Evolutionary conservation across 2,888 invertebrate species (phyloP), one percentile per base, ranked within the genome.

Genomic region (Heliconius ismenius): DNA sequence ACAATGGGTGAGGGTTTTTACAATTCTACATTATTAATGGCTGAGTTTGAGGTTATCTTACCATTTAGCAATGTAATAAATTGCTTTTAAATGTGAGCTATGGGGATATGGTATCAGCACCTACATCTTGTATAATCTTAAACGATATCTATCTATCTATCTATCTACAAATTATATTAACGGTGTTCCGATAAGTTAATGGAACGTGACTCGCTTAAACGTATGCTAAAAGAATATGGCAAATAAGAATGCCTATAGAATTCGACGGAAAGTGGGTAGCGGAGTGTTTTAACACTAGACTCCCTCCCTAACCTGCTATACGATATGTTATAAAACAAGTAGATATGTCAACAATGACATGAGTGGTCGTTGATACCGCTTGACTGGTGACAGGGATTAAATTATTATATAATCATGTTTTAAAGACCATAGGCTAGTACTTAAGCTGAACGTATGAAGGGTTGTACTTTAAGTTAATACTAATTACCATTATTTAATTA

Each of bases 1-100:
- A 82, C 82, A 83, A 83, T 82, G 72, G 78, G 70, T 77, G 64
- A 68, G 69, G 73, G 76, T 65, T 78, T 81, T 76, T 77, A 73
- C 76, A 74, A 77, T 75, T 77, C 63, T 28, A 73, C 73, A 43
- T 76, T 77, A 81, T 81, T 78, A 79, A 80, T 79, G 74, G 79
- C 72, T 54, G 73, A 73, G 43, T 74, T 73, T 77, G 65, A 70
- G 73, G 75, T 78, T 80, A 79, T 80, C 78, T 76, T 76, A 74
- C 73, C 78, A 63, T 76, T 76, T 74, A 75, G 74, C 60, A 74
- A 74, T 49, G 65, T 73, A 77, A 74, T 74, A 76, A 65, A 49
- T 49, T 6, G 49, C 74, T 76, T 39, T 76, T 64, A 60, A 76
- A 76, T 69, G 73, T 78, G 70, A 74, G 49, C 77, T 74, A 70